These are phyloP conservation scores for Ictalurus punctatus DNA, from an alignment of 2,113 vertebrate genomes.

Conservation along the genomic window DNA sequence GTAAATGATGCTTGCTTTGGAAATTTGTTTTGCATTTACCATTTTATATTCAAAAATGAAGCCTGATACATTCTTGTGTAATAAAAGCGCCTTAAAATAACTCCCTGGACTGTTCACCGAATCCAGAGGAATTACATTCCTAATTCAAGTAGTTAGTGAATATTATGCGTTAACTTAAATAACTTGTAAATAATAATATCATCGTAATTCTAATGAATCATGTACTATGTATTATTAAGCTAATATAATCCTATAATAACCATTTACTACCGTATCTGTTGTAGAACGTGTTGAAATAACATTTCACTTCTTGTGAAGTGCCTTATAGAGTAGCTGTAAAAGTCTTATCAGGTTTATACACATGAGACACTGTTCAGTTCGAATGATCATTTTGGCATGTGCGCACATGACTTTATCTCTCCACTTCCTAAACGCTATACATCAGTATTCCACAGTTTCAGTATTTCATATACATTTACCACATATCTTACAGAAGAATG, in stretches of 20 bases:
- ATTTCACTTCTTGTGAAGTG: background rate
- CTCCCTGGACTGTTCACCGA: background rate
- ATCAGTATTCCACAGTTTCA: background rate
- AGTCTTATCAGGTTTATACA: background rate
- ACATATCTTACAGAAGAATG: background rate
- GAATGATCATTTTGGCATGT: background rate
- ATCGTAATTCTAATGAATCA: background rate
- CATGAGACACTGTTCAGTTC: background rate
- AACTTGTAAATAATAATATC: background rate
- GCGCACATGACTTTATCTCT: constrained; percentile 5
- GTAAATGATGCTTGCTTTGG: background rate
- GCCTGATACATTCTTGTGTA: background rate
- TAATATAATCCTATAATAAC: background rate
- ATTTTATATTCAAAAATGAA: background rate
- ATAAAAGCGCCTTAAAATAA: background rate
- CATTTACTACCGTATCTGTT: too few relatives aligned
- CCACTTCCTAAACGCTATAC: background rate
- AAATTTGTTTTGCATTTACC: background rate
- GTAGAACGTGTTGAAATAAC: background rate
- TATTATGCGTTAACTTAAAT: background rate
- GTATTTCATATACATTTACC: background rate
- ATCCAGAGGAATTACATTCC: too few relatives aligned
- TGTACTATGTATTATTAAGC: background rate
- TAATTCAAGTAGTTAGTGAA: background rate
- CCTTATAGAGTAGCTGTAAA: background rate